Conservation (phyloP, 2,113 vertebrate species). For the Laterallus jamaicensis region DNA sequence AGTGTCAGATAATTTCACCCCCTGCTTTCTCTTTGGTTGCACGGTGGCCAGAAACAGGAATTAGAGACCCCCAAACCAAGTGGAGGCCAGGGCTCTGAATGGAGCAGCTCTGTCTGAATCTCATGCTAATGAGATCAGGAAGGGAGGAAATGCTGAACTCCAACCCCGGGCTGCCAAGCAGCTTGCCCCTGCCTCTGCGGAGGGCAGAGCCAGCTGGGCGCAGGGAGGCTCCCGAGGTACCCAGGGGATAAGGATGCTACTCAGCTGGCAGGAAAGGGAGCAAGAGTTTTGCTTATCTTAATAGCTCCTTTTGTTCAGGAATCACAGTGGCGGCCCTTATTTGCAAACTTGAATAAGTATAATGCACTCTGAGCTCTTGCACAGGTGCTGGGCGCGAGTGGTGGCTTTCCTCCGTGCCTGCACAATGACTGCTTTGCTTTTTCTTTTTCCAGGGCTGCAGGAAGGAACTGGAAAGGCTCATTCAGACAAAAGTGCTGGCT, state of each 20-base stretch:
- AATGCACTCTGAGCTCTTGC: slow-evolving; percentile 28
- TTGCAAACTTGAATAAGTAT: slow-evolving; percentile 45
- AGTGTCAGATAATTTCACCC: slow-evolving; percentile 37
- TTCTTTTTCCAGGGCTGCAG: not conserved
- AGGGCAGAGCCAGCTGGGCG: slow-evolving; percentile 24
- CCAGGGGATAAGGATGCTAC: slow-evolving; percentile 32
- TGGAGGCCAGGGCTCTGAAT: slow-evolving; percentile 44
- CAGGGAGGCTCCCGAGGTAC: not conserved
- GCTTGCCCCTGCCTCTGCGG: not conserved
- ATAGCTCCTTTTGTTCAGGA: slow-evolving; percentile 53
- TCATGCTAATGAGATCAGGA: slow-evolving; percentile 67
- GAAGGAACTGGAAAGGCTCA: slow-evolving; percentile 46
- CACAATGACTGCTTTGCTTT: slow-evolving; percentile 31
- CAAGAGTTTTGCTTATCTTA: slow-evolving; percentile 41
- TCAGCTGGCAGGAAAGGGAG: slow-evolving; percentile 56
- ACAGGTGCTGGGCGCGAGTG: slow-evolving; percentile 46
- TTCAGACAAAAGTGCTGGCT: slow-evolving; percentile 40
- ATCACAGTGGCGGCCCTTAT: slow-evolving; percentile 56
- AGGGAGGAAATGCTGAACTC: slow-evolving; percentile 52
- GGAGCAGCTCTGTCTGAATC: slow-evolving; percentile 60
- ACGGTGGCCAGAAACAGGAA: slow-evolving; percentile 46
- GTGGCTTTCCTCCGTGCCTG: not conserved
- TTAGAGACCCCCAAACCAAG: slow-evolving; percentile 61
- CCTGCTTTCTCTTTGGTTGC: slow-evolving; percentile 44
- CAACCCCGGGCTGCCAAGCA: slow-evolving; percentile 41